Evolutionary conservation across 2,888 invertebrate genomes (phyloP), one percentile per base, ranked within the genome.

Genomic region (Hypomecis atomaria): DNA sequence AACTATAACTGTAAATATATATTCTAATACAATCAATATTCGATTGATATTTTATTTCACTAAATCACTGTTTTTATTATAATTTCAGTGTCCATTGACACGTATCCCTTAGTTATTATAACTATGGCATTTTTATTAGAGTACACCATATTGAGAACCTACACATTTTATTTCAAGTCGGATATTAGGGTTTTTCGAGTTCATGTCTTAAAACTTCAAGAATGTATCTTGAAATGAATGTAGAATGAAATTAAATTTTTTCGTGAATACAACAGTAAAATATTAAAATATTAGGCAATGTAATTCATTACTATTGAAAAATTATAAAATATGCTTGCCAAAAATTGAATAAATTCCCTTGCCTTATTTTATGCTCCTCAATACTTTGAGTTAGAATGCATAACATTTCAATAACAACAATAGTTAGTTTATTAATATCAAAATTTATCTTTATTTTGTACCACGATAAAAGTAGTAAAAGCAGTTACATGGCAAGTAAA

Each of bases 401-500:
- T 34, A 43, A 43, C 11, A 54, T 43, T 38, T 49, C 43, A 48
- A 54, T 60, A 60, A 55, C 8, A 50, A 62, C 11, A 11, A 61
- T 34, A 7, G 40, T 23, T 13, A 37, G 2, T 50, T 44, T 62
- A n/a, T n/a, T 54, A 23, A 47, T 48, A 40, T 56, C 50, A 56
- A 45, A 62, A 57, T 52, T 40, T 47, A 53, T 58, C 45, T 57
- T 62, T 57, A 62, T 62, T 62, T 57, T 53, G 53, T 58, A 52
- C 52, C 45, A 42, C 42, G 52, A 47, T 62, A 53, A 62, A 50
- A 45, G 13, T 48, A 58, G 36, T 52, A 59, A 64, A 59, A 54
- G 53, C 55, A 34, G 36, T 63, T 54, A 48, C 53, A 63, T 64
- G 59, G 63, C 63, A 64, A 64, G 59, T 58, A 59, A 63, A 63